Evolutionary conservation across 2,797 vertebrate species (phyloP).

Genomic region (Acipenser ruthenus): DNA sequence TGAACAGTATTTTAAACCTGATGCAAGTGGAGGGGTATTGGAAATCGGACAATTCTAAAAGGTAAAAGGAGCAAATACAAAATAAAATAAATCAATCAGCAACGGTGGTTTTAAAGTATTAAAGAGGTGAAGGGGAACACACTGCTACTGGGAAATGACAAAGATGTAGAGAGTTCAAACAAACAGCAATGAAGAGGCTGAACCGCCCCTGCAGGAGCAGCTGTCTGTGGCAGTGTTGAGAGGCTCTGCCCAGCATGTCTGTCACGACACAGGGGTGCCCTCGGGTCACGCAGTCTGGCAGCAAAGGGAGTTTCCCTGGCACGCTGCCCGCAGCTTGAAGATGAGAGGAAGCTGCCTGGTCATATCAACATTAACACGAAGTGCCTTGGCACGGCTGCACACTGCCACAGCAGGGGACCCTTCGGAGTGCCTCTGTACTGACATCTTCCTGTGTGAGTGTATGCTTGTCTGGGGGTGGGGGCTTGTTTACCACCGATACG

Average conservation of each 20-base stretch:
- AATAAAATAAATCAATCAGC: too few relatives aligned
- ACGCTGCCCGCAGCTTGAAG: neutral
- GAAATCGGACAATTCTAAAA: too few relatives aligned
- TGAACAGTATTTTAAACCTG: too few relatives aligned
- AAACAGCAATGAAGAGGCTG: neutral
- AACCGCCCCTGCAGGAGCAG: neutral
- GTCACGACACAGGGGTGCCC: neutral
- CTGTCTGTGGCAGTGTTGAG: neutral
- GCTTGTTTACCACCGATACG: too few relatives aligned
- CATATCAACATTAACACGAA: neutral
- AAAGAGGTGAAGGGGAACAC: neutral
- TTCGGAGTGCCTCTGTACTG: too few relatives aligned
- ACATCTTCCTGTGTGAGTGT: too few relatives aligned
- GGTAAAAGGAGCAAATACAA: too few relatives aligned
- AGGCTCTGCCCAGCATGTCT: neutral
- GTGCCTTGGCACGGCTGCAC: too few relatives aligned
- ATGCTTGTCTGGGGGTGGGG: too few relatives aligned
- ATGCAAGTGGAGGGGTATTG: too few relatives aligned
- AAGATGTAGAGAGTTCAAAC: neutral
- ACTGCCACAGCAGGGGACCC: too few relatives aligned
- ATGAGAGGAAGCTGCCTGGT: neutral
- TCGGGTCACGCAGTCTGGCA: constrained; percentile 3
- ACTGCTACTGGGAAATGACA: neutral
- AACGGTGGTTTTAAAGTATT: too few relatives aligned
- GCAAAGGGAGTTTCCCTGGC: constrained; percentile 7